phyloP scores from a whole-genome alignment of 2,888 invertebrate species.

The Hydriomena furcata region DNA sequence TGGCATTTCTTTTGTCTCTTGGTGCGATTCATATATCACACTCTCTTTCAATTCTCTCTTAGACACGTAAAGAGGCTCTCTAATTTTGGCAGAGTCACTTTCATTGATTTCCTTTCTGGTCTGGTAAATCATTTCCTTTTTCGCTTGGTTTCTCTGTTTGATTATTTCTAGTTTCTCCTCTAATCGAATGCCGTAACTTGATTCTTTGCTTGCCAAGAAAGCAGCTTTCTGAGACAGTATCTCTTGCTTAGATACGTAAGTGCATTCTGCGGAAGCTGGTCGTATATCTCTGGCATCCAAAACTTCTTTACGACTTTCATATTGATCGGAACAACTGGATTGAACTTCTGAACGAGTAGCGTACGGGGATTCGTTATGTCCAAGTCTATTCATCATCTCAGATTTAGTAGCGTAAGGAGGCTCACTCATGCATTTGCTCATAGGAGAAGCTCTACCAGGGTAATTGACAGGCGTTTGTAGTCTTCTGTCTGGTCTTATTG shows the following conservation, averaged over 20 bases:
- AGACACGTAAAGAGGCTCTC: slow-evolving; percentile 78
- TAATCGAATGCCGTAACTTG: slow-evolving; percentile 61
- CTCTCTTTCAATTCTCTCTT: slow-evolving; percentile 79
- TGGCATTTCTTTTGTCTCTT: slow-evolving; percentile 67
- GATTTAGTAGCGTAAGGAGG: slow-evolving; percentile 73
- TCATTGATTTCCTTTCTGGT: slow-evolving; percentile 77
- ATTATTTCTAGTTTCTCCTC: slow-evolving; percentile 80
- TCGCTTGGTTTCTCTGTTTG: slow-evolving; percentile 79
- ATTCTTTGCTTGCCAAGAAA: slow-evolving; percentile 72
- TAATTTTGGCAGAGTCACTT: slow-evolving; percentile 69
- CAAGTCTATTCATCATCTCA: slow-evolving; percentile 72
- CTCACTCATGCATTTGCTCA: slow-evolving; percentile 78
- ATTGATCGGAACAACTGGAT: slow-evolving; percentile 75
- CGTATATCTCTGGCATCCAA: slow-evolving; percentile 61
- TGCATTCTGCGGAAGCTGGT: slow-evolving; percentile 75
- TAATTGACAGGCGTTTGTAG: slow-evolving; percentile 70
- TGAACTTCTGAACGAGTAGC: slow-evolving; percentile 67
- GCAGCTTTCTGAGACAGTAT: slow-evolving; percentile 79
- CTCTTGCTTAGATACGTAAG: slow-evolving; percentile 79
- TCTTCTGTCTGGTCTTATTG: slow-evolving; percentile 69
- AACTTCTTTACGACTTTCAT: slow-evolving; percentile 57
- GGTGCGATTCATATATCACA: slow-evolving; percentile 79
- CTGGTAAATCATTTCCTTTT: slow-evolving; percentile 80
- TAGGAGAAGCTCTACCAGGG: slow-evolving; percentile 67
- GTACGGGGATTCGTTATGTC: slow-evolving; percentile 70